Base-by-base conservation (phyloP, 2,888 invertebrate species). In the Pollenia angustigena region DNA sequence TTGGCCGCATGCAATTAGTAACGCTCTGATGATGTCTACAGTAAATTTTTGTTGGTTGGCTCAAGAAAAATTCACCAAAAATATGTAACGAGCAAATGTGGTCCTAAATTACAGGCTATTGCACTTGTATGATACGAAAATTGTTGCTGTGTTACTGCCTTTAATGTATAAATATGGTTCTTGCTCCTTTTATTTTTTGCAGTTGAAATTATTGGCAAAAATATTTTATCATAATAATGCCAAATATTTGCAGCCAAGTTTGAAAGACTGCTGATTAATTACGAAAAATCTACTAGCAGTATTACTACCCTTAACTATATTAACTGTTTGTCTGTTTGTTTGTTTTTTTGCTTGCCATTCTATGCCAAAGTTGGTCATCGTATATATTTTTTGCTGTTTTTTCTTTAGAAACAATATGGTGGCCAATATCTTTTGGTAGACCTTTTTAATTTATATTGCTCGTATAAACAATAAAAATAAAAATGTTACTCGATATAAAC, bases 221-320 rank as follows among this genome's bases (percentile, higher is more conserved):
- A 81, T 85, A 81, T 85, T 85, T 78, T 81, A 80, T 81, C 78
- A 48, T 72, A 81, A 79, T 76, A 87, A 85, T 87, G 87, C 87
- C 87, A 87, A 87, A 87, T 85, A 85, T 87, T 87, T 85, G 75
- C 80, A 87, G 66, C 76, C 85, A 82, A 85, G 71, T 85, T 81
- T 87, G 81, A 84, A 87, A 75, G 76, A 50, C 76, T 85, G 75
- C 85, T 89, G 89, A 89, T 89, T 89, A 89, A 89, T 89, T 89
- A 81, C 84, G 71, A 46, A 72, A 88, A 87, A 88, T 87, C 87
- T 88, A 75, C 69, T 58, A n/a, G 14, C 68, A 62, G 68, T 32
- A 50, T 68, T 75, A 85, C 88, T 88, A 88, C 85, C 88, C 88
- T 79, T 88, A 88, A 89, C 89, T 88, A 87, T 88, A 88, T 89